Conservation (phyloP, 1,140 invertebrate species). For the Camponotus pennsylvanicus region DNA sequence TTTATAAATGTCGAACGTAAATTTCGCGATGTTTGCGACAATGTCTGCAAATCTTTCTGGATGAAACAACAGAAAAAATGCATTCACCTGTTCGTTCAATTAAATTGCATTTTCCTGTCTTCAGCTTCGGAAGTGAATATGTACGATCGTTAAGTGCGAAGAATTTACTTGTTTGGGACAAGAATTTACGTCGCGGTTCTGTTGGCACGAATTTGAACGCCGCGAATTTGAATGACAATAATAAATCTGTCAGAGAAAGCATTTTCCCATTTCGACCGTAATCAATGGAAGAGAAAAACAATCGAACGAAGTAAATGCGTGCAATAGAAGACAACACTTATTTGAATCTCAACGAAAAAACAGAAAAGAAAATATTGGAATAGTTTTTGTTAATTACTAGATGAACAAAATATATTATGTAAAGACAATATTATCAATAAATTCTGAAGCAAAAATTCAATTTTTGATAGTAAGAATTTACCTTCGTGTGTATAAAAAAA, state of each 20-base stretch:
- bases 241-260: conserved; percentile 59
- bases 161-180: conserved; percentile 54
- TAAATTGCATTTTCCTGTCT: conserved; percentile 40
- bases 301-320: conserved; percentile 21
- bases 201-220: conserved; percentile 33
- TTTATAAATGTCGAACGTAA: conserved; percentile 24
- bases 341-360: conserved; percentile 30
- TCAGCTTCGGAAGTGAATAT: conserved; percentile 15
- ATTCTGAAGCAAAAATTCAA: background rate
- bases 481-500: background rate
- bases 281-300: conserved; percentile 52
- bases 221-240: conserved; percentile 57
- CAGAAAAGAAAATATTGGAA: conserved; percentile 5
- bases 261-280: conserved; percentile 26
- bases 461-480: background rate
- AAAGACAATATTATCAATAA: background rate
- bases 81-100: conserved; percentile 34
- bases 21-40: background rate
- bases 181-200: conserved; percentile 55
- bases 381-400: conserved; percentile 21
- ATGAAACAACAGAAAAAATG: background rate
- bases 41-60: background rate
- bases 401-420: background rate
- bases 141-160: conserved; percentile 52
- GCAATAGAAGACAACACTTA: conserved; percentile 28